These are phyloP conservation scores for Cataglyphis hispanica DNA, from an alignment of 1,140 invertebrate genomes.

Conservation along the genomic window DNA sequence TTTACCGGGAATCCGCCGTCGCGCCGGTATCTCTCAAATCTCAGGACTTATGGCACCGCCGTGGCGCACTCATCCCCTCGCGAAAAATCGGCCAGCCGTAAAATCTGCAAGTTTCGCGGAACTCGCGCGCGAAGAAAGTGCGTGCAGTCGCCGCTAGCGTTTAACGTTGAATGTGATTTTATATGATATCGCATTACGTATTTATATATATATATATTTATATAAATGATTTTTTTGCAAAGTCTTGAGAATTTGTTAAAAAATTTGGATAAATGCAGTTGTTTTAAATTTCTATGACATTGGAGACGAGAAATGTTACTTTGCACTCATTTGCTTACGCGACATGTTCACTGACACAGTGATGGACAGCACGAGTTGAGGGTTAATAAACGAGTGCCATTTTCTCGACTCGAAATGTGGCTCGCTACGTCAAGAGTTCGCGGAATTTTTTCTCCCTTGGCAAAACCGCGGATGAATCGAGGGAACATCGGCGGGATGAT, in stretches of 20 bases:
- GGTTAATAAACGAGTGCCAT: slow-evolving; percentile 58
- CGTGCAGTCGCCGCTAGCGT: not conserved
- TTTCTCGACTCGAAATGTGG: slow-evolving; percentile 13
- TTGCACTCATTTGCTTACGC: slow-evolving; percentile 22
- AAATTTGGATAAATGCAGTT: no score
- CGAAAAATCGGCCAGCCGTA: slow-evolving; percentile 47
- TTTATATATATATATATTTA: not conserved
- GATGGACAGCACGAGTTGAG: slow-evolving; percentile 10
- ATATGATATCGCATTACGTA: no score
- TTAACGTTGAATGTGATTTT: not conserved
- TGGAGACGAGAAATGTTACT: not conserved
- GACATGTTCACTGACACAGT: slow-evolving; percentile 1
- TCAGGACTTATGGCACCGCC: slow-evolving; percentile 69
- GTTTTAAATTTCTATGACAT: slow-evolving; percentile 7
- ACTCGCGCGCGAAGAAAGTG: slow-evolving; percentile 4
- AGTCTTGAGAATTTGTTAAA: not conserved
- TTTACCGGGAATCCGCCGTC: slow-evolving; percentile 63
- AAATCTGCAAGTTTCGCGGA: slow-evolving; percentile 32
- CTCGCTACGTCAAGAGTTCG: slow-evolving; percentile 63
- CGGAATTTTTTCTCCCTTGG: slow-evolving; percentile 29
- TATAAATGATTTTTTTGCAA: not conserved
- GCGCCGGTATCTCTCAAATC: slow-evolving; percentile 70
- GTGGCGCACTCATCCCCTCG: slow-evolving; percentile 48
- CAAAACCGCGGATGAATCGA: slow-evolving; percentile 39
- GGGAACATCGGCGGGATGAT: slow-evolving; percentile 38